These are phyloP conservation scores for Orycteropus afer DNA, from an alignment of 2,113 vertebrate genomes.

Conservation along the genomic window DNA sequence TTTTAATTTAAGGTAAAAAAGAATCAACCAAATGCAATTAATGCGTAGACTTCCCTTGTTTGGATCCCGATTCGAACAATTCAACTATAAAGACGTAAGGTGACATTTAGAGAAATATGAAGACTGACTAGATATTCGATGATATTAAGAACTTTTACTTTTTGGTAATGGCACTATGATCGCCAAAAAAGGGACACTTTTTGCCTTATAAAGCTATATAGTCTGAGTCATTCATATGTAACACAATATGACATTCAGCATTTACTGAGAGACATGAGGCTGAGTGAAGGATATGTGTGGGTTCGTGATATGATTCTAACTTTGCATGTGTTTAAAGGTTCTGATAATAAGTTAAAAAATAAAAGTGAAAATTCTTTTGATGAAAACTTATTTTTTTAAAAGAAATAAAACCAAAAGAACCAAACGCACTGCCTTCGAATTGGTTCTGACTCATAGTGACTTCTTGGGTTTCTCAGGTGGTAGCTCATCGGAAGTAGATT, in stretches of 20 bases:
- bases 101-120: neutral
- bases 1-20: neutral
- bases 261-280: neutral
- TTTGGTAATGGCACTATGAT: neutral
- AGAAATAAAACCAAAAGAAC: too few relatives aligned
- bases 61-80: neutral
- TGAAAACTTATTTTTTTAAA: conserved; percentile 6
- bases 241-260: neutral
- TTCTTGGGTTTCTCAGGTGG: too few relatives aligned
- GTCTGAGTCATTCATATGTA: neutral
- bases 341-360: neutral
- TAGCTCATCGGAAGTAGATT: too few relatives aligned
- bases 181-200: neutral
- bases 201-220: neutral
- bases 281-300: neutral
- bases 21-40: neutral
- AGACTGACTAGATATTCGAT: neutral
- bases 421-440: too few relatives aligned
- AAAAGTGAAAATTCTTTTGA: conserved; percentile 13
- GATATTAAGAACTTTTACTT: neutral
- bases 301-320: neutral
- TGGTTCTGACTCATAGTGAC: too few relatives aligned
- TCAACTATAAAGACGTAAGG: neutral
- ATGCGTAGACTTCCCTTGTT: neutral
- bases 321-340: neutral